Evolutionary conservation across 2,888 invertebrate genomes (phyloP).

Genomic region (Operophtera brumata): DNA sequence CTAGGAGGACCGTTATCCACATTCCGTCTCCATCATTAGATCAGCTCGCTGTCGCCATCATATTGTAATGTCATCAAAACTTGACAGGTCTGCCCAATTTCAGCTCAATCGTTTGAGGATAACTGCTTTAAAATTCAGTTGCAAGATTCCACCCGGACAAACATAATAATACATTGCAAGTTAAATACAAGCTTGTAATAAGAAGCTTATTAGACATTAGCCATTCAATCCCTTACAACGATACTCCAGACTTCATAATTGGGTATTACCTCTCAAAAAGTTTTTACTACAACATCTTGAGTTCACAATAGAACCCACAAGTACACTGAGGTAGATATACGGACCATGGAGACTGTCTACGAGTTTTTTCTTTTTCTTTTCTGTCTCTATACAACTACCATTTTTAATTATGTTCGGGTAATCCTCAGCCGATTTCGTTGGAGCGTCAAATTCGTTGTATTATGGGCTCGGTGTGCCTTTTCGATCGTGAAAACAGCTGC

Average conservation of each 20-base stretch:
- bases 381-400: constrained; percentile 9
- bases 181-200: no score
- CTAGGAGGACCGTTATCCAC: no score
- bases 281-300: constrained; percentile 53
- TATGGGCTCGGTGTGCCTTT: constrained; percentile 34
- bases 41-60: no score
- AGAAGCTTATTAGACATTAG: constrained; percentile 35
- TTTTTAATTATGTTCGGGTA: constrained; percentile 65
- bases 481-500: constrained; percentile 47
- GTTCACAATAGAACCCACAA: constrained; percentile 48
- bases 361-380: constrained; percentile 12
- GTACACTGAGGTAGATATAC: constrained; percentile 38
- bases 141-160: no score
- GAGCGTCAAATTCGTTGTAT: constrained; percentile 68
- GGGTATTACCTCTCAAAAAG: constrained; percentile 34
- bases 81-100: no score
- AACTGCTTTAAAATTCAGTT: no score
- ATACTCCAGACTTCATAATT: constrained; percentile 30
- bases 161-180: no score
- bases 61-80: no score
- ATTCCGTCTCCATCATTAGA: no score
- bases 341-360: neutral
- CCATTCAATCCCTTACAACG: constrained; percentile 41
- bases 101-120: no score
- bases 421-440: constrained; percentile 57